These are phyloP conservation scores for Adela reaumurella DNA, from an alignment of 2,888 invertebrate species.

Conservation along the genomic window DNA sequence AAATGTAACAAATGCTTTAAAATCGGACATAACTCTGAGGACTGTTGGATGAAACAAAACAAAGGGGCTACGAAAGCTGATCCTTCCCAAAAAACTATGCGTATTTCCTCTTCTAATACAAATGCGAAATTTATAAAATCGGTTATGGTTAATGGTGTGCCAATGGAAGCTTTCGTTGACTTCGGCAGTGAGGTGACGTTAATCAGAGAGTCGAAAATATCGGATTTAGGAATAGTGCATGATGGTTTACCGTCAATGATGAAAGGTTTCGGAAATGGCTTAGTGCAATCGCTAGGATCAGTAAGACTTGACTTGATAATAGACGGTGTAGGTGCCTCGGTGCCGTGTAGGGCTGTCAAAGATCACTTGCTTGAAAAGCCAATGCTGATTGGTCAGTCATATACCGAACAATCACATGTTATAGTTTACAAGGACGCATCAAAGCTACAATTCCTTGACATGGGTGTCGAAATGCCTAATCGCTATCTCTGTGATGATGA, in stretches of 20 bases:
- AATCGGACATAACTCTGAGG: slow-evolving; percentile 2
- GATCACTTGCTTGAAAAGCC: slow-evolving; percentile 6
- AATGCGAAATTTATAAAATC: slow-evolving; percentile 3
- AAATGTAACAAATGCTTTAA: slow-evolving; percentile 1
- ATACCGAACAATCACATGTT: slow-evolving; percentile 8
- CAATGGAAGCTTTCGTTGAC: slow-evolving; percentile 2
- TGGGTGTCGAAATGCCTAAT: slow-evolving; percentile 1
- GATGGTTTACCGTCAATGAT: not conserved
- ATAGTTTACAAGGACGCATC: slow-evolving; percentile 9
- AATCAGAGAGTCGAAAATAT: not conserved
- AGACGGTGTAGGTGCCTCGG: slow-evolving; percentile 6
- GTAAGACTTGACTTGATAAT: not conserved
- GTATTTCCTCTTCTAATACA: not conserved
- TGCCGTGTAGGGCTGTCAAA: slow-evolving; percentile 4
- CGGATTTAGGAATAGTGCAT: not conserved
- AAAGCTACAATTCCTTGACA: slow-evolving; percentile 6
- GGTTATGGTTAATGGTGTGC: not conserved
- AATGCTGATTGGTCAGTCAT: slow-evolving; percentile 8
- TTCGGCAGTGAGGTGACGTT: slow-evolving; percentile 6
- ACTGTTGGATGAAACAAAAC: not conserved
- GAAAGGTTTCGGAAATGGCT: slow-evolving; percentile 8
- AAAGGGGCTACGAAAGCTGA: no score
- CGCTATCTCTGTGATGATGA: slow-evolving; percentile 3
- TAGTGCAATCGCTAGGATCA: slow-evolving; percentile 4
- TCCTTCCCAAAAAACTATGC: no score